phyloP scores from a whole-genome alignment of 2,113 vertebrate species.

The Psittacula cyanocephala region DNA sequence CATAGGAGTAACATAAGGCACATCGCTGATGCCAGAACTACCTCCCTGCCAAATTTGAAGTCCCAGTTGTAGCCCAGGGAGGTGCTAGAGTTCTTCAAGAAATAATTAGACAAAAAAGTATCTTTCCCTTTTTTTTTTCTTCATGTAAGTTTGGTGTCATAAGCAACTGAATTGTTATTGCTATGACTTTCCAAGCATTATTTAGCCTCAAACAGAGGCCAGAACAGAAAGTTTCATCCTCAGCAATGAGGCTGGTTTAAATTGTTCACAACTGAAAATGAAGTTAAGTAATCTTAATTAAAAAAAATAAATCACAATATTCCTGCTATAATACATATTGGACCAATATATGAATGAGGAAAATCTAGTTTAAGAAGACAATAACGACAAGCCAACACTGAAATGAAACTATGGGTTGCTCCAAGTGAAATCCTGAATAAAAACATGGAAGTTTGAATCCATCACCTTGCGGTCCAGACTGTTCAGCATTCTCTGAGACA shows the following conservation, averaged over 20 bases:
- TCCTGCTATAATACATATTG: not conserved
- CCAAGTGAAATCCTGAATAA: conserved; percentile 39
- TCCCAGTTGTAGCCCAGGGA: not conserved
- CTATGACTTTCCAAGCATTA: not conserved
- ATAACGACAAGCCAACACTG: conserved; percentile 52
- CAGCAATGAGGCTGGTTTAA: not conserved
- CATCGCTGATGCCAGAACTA: not conserved
- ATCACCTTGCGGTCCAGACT: conserved; percentile 11
- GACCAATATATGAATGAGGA: not conserved
- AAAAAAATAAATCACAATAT: not conserved
- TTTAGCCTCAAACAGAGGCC: not conserved
- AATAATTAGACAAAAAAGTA: not conserved
- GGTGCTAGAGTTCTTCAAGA: not conserved
- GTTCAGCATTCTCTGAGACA: not conserved
- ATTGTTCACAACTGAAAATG: not conserved
- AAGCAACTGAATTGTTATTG: not conserved
- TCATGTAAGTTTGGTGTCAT: not conserved
- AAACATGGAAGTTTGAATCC: conserved; percentile 48
- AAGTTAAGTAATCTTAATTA: not conserved
- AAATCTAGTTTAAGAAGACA: not conserved
- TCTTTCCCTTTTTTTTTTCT: not conserved
- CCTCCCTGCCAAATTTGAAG: not conserved
- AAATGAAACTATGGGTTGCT: conserved; percentile 55
- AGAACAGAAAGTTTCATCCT: not conserved
- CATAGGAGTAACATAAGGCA: not conserved